Evolutionary conservation across 2,888 invertebrate species (phyloP).

Genomic region (Melipona beecheii): DNA sequence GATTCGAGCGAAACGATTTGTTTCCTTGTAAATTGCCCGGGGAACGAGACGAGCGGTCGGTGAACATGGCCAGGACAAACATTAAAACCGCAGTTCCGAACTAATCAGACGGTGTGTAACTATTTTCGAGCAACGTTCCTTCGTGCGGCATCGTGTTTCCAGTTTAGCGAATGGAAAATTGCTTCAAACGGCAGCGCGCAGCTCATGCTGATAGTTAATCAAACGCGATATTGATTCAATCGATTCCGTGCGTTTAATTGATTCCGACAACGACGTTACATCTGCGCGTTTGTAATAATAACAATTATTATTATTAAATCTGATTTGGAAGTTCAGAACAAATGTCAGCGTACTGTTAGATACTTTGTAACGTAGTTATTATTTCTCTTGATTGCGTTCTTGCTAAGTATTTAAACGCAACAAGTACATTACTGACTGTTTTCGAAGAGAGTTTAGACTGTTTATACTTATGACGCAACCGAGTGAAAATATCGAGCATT

Average conservation of each 20-base stretch:
- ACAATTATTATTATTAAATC: neutral
- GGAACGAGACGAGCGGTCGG: slow-evolving; percentile 2
- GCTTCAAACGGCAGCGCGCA: neutral
- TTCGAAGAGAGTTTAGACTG: too few relatives aligned
- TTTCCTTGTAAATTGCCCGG: slow-evolving; percentile 39
- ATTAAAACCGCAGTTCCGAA: slow-evolving; percentile 60
- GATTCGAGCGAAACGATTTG: slow-evolving; percentile 27
- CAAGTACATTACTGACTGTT: too few relatives aligned
- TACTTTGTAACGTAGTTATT: too few relatives aligned
- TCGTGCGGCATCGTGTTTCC: neutral
- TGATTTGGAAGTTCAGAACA: neutral
- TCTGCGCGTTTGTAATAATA: neutral
- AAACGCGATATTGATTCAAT: neutral
- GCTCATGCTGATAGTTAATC: slow-evolving; percentile 10
- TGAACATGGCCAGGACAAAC: slow-evolving; percentile 39
- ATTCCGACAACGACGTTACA: neutral
- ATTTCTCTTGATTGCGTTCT: too few relatives aligned
- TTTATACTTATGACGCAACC: too few relatives aligned
- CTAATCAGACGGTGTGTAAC: slow-evolving; percentile 60
- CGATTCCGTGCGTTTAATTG: neutral
- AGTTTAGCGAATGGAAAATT: slow-evolving; percentile 8
- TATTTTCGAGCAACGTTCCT: slow-evolving; percentile 43
- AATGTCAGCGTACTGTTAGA: neutral
- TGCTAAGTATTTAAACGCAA: too few relatives aligned
- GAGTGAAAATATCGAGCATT: too few relatives aligned